Conservation (phyloP, 2,888 invertebrate species). For the Lepidocyrtoides sp. region DNA sequence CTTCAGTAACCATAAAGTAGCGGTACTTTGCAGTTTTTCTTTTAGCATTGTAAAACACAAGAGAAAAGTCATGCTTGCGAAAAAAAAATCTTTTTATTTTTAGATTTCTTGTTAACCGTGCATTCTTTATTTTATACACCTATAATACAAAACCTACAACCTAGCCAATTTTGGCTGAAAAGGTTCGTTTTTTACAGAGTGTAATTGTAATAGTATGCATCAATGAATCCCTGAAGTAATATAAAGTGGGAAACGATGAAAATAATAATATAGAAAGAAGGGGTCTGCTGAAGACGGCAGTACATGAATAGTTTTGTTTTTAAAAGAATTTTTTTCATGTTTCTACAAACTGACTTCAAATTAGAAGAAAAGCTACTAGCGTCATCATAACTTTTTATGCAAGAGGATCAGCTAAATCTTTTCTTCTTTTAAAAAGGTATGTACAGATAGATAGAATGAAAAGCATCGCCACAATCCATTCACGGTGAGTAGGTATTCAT, state of each 20-base stretch:
- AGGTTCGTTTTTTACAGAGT: conserved; percentile 24
- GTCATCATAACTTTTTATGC: conserved; percentile 2
- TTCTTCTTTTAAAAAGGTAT: background rate
- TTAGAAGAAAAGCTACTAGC: background rate
- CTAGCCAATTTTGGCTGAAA: conserved; percentile 22
- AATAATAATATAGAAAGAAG: too few relatives aligned
- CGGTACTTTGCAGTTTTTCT: conserved; percentile 60
- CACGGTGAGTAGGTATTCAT: background rate
- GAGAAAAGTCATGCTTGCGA: conserved; percentile 43
- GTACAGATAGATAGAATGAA: background rate
- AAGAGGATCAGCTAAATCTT: conserved; percentile 26
- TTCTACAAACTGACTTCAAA: background rate
- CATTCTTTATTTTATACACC: conserved; percentile 18
- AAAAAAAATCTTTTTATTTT: conserved; percentile 63
- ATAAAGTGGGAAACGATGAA: background rate
- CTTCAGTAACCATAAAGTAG: conserved; percentile 45
- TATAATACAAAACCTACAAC: too few relatives aligned
- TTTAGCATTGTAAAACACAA: conserved; percentile 23
- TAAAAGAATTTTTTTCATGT: background rate
- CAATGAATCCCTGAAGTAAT: conserved; percentile 15
- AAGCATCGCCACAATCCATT: background rate
- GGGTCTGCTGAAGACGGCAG: background rate
- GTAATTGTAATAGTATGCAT: conserved; percentile 1
- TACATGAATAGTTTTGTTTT: background rate
- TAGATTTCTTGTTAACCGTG: conserved; percentile 36